These are phyloP conservation scores for Todus mexicanus DNA, from an alignment of 2,797 vertebrate genomes.

Conservation along the genomic window DNA sequence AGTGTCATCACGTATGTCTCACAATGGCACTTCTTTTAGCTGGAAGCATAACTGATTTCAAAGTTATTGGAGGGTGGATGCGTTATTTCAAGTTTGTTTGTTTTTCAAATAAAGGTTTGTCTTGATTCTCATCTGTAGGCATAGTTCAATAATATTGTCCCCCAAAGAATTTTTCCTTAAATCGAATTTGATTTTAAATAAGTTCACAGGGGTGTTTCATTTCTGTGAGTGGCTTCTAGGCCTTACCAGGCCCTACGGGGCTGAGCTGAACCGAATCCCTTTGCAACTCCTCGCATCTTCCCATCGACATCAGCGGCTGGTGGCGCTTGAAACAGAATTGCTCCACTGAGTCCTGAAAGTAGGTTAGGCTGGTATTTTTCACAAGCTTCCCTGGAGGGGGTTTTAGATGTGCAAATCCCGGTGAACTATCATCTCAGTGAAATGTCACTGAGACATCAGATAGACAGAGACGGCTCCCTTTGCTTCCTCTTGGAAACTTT, in stretches of 20 bases:
- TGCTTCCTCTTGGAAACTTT: conserved; percentile 12
- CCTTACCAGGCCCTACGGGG: neutral
- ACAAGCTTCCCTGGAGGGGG: neutral
- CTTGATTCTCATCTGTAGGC: neutral
- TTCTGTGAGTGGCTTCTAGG: neutral
- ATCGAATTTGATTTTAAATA: neutral
- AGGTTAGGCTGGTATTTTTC: neutral
- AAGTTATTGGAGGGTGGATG: neutral
- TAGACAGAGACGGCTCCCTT: neutral
- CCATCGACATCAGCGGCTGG: fast-evolving
- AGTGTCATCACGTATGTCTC: neutral
- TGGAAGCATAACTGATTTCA: neutral
- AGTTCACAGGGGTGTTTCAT: neutral
- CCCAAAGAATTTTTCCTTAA: neutral
- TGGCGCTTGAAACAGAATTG: neutral
- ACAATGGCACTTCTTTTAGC: neutral
- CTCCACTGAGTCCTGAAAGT: neutral
- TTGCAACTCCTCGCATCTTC: neutral
- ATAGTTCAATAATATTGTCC: neutral
- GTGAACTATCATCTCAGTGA: neutral
- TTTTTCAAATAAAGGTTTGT: neutral
- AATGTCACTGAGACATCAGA: neutral
- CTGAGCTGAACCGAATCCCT: neutral
- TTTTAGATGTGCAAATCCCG: conserved; percentile 50
- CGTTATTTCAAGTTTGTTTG: neutral